Conservation (phyloP, 2,888 invertebrate genomes). For the Drosophila greeni region DNA sequence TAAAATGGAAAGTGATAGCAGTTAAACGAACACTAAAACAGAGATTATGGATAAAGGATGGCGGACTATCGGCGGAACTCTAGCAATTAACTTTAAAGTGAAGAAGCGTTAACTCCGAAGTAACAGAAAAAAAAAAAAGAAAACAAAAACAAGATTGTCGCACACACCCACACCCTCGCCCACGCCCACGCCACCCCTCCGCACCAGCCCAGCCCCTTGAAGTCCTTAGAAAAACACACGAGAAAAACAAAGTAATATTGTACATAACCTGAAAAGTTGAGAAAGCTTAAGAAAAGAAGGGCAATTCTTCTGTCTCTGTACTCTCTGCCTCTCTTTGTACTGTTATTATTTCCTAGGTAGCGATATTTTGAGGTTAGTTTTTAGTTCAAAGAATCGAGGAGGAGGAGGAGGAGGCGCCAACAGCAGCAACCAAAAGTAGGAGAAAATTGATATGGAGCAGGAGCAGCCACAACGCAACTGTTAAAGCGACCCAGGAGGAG, state of each 20-base stretch:
- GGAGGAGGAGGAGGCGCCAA: slow-evolving; percentile 6
- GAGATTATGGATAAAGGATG: slow-evolving; percentile 30
- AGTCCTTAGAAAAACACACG: slow-evolving; percentile 10
- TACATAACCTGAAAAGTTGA: slow-evolving; percentile 56
- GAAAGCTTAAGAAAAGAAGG: slow-evolving; percentile 34
- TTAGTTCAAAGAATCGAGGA: slow-evolving; percentile 26
- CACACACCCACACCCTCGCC: slow-evolving; percentile 23
- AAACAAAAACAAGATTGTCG: slow-evolving; percentile 18
- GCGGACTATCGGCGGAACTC: slow-evolving; percentile 33
- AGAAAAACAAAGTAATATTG: slow-evolving; percentile 53
- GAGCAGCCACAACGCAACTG: slow-evolving; percentile 17
- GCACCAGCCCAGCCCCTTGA: slow-evolving; percentile 3
- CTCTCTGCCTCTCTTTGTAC: slow-evolving; percentile 28
- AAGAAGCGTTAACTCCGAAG: slow-evolving; percentile 25
- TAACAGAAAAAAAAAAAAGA: background rate
- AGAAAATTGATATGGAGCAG: slow-evolving; percentile 9
- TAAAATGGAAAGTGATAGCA: slow-evolving; percentile 68
- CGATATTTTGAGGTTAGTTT: slow-evolving; percentile 43
- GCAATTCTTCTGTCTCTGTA: slow-evolving; percentile 41
- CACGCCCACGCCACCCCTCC: slow-evolving; percentile 2
- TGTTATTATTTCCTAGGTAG: slow-evolving; percentile 41
- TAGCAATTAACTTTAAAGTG: slow-evolving; percentile 52
- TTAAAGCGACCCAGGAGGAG: slow-evolving; percentile 6
- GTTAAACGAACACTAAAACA: slow-evolving; percentile 61
- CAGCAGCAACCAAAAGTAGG: slow-evolving; percentile 11